Base-by-base conservation (phyloP, 2,888 invertebrate genomes). In the Ferdinandea cuprea region DNA sequence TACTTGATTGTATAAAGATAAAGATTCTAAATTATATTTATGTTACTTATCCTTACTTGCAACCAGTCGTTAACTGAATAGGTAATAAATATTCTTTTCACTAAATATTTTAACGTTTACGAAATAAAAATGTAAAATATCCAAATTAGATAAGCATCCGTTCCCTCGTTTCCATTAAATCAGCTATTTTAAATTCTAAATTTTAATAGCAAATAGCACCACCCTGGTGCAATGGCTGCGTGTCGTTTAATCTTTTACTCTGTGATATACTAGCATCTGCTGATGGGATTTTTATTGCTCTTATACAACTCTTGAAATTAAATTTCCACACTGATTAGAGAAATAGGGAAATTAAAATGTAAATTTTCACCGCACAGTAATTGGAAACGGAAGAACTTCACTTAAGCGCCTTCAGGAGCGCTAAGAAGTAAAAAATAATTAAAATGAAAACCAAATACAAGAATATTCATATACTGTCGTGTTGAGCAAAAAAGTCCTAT, bases 1-100 rank as follows among this genome's bases (percentile, higher is more conserved):
- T 92, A 15, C 40, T 13, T 13, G 6, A n/a, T 37, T 37, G 6
- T 37, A 37, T 25, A 25, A 25, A 3, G 5, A 25, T 25, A 25
- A 25, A 25, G 5, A n/a, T n/a, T n/a, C n/a, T n/a, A 25, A 25
- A 25, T 25, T 3, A 25, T 2, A 25, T 25, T 3, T 5, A 25
- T 25, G 25, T 25, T 25, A 3, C 2, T 25, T 2, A 25, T 3
- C 25, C 3, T 25, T 4, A 69, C 56, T 69, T 69, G 52, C 17
- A 58, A 25, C 2, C 2, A 3, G 25, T 25, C 5, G 25, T 25
- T 25, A 3, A 25, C 25, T 3, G 2, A 25, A 2, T 25, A 2
- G 25, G 2, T 25, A 25, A 25, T 25, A 25, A 25, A 61, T 54
- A 54, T 72, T 42, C 59, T 61, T 61, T 71, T 40, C 50, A 50